Conservation (phyloP, 1,140 invertebrate species). For the Pogonomyrmex barbatus region DNA sequence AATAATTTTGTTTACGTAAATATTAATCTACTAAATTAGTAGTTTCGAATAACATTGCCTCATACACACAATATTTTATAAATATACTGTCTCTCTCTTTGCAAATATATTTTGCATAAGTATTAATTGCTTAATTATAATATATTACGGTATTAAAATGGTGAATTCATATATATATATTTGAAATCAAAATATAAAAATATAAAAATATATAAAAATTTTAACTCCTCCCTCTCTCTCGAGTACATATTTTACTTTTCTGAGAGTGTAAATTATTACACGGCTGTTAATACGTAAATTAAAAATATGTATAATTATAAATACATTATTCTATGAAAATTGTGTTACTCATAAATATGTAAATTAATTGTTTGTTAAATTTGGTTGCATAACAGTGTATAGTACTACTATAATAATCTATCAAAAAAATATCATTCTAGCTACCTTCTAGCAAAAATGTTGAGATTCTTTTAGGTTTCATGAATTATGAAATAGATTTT, state of each 20-base stretch:
- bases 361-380: conserved; percentile 56
- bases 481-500: conserved; percentile 25
- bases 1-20: conserved; percentile 5
- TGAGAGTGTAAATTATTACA: conserved; percentile 47
- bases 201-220: conserved; percentile 21
- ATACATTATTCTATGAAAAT: conserved; percentile 42
- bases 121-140: conserved; percentile 47
- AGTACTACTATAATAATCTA: not conserved
- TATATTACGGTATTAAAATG: conserved; percentile 26
- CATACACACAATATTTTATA: conserved; percentile 9
- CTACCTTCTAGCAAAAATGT: conserved; percentile 17
- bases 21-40: not conserved
- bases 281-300: conserved; percentile 40
- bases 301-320: conserved; percentile 51
- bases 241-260: too few relatives aligned
- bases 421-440: not conserved
- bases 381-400: not conserved
- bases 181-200: conserved; percentile 8
- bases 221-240: not conserved
- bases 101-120: not conserved
- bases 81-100: not conserved
- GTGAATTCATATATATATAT: not conserved
- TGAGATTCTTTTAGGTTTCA: conserved; percentile 17
- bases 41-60: not conserved
- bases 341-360: conserved; percentile 47